phyloP scores from a whole-genome alignment of 2,797 vertebrate genomes.

The Gymnodraco acuticeps region DNA sequence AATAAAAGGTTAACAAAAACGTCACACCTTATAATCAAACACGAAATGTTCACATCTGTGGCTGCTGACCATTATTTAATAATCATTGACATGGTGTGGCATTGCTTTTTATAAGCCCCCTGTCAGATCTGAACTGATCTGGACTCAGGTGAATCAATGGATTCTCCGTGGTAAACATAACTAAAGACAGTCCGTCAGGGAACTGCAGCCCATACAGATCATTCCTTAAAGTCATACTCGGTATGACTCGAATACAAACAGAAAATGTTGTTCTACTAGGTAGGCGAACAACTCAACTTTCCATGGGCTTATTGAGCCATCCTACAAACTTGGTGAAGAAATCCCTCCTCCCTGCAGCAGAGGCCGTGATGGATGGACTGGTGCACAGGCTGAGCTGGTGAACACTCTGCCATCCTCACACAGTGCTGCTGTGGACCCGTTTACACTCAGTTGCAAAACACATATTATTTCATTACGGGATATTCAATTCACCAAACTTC shows the following conservation, averaged over 20 bases:
- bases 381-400: conserved; percentile 76
- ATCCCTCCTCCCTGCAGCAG: conserved; percentile 43
- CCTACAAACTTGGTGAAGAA: conserved; percentile 1
- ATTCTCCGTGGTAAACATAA: conserved; percentile 67
- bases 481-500: not conserved
- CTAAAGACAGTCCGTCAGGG: conserved; percentile 13
- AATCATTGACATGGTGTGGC: not conserved
- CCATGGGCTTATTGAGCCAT: not conserved
- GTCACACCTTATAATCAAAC: not conserved
- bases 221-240: conserved; percentile 21
- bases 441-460: not conserved
- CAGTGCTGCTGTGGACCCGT: conserved; percentile 6
- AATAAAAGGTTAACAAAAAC: not conserved
- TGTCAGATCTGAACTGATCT: conserved; percentile 10
- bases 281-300: not conserved
- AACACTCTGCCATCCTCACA: conserved; percentile 37
- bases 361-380: conserved; percentile 59
- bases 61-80: not conserved
- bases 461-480: not conserved
- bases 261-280: not conserved
- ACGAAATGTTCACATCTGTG: not conserved
- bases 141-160: conserved; percentile 66
- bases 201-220: conserved; percentile 56
- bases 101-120: not conserved
- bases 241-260: not conserved